These are phyloP conservation scores for Haliaeetus leucogaster DNA, from an alignment of 2,113 vertebrate species.

Conservation along the genomic window DNA sequence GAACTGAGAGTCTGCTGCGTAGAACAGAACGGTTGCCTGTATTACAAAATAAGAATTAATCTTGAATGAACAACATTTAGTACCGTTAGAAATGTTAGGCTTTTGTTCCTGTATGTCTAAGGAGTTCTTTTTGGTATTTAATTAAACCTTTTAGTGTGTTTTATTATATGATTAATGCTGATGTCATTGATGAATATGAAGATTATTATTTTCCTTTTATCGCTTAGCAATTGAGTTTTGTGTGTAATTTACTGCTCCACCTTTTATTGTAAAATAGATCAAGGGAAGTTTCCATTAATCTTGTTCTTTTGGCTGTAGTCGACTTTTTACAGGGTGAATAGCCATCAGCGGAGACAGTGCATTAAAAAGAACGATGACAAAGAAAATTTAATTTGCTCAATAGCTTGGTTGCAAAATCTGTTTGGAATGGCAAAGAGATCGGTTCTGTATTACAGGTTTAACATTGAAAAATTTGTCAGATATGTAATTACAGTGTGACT, in stretches of 20 bases:
- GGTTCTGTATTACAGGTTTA: neutral
- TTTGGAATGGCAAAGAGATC: neutral
- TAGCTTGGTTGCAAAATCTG: neutral
- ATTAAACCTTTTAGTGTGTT: conserved; percentile 9
- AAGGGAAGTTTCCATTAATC: conserved; percentile 21
- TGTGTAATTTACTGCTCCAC: conserved; percentile 19
- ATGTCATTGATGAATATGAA: neutral
- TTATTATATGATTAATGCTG: conserved; percentile 7
- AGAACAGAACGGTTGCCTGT: neutral
- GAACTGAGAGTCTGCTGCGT: neutral
- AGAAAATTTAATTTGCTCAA: neutral
- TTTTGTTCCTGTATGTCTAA: neutral
- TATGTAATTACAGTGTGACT: neutral
- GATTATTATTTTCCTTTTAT: conserved; percentile 27
- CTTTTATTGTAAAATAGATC: conserved; percentile 9
- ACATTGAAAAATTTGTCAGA: neutral
- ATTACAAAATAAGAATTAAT: neutral
- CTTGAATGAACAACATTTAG: neutral
- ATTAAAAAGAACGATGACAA: neutral
- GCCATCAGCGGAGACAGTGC: neutral
- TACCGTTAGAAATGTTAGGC: neutral
- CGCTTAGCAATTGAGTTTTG: conserved; percentile 13
- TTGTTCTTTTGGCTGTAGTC: neutral
- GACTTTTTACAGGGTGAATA: neutral
- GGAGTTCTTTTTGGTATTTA: neutral